phyloP scores from a whole-genome alignment of 2,888 invertebrate genomes.

The Drosophila emarginata region DNA sequence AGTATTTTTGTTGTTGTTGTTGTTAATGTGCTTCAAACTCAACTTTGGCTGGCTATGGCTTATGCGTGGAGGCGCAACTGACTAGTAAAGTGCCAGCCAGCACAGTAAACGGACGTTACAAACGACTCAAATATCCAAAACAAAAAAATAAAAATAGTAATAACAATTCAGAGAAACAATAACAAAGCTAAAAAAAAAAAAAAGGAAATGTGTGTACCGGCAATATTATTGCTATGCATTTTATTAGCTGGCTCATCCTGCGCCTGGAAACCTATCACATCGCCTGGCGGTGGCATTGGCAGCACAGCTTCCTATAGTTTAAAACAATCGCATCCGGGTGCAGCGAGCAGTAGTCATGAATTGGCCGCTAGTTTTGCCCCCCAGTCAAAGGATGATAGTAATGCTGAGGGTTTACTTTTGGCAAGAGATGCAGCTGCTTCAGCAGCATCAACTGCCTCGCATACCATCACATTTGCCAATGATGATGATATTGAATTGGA shows the following conservation, averaged over 20 bases:
- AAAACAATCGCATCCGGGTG: slow-evolving; percentile 80
- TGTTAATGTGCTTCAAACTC: slow-evolving; percentile 42
- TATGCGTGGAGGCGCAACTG: slow-evolving; percentile 63
- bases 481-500: slow-evolving; percentile 36
- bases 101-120: slow-evolving; percentile 68
- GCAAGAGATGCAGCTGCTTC: background rate
- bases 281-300: slow-evolving; percentile 26
- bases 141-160: background rate
- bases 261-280: slow-evolving; percentile 64
- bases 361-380: slow-evolving; percentile 56
- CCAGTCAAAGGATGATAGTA: slow-evolving; percentile 31
- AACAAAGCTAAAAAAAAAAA: too few species aligned
- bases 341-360: slow-evolving; percentile 66
- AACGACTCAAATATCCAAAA: slow-evolving; percentile 39
- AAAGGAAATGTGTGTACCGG: slow-evolving; percentile 4
- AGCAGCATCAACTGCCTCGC: slow-evolving; percentile 19
- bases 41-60: slow-evolving; percentile 47
- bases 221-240: slow-evolving; percentile 25
- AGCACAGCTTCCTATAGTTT: slow-evolving; percentile 71
- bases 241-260: background rate
- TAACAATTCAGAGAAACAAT: too few species aligned
- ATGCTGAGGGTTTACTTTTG: background rate
- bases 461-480: slow-evolving; percentile 47
- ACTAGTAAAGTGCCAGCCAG: slow-evolving; percentile 74
- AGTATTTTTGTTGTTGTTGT: slow-evolving; percentile 14